phyloP scores from a whole-genome alignment of 2,113 vertebrate species.

The Clarias macrocephalus region DNA sequence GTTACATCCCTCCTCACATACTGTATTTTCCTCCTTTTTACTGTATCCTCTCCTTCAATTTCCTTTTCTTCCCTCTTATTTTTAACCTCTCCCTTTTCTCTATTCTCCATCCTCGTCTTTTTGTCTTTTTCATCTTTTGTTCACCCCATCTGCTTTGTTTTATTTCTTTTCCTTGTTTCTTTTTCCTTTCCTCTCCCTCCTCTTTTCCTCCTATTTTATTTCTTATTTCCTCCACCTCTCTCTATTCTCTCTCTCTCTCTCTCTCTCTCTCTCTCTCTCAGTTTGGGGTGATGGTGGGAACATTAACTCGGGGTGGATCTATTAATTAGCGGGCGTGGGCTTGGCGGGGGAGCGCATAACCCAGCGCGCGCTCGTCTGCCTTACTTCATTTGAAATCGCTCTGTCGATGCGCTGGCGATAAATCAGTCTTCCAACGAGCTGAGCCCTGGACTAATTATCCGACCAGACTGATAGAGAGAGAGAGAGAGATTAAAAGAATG shows the following conservation, averaged over 20 bases:
- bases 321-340: conserved; percentile 64
- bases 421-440: conserved; percentile 78
- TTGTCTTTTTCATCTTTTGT: neutral
- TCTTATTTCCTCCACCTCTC: neutral
- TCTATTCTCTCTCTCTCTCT: conserved; percentile 53
- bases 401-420: conserved; percentile 98
- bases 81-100: neutral
- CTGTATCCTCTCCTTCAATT: neutral
- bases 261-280: conserved; percentile 31
- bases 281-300: conserved; percentile 42
- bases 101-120: neutral
- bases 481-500: neutral
- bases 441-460: conserved; percentile 91
- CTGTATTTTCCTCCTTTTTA: neutral
- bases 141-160: neutral
- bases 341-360: conserved; percentile 83
- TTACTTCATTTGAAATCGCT: conserved; percentile 98
- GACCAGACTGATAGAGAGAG: conserved; percentile 75
- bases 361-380: conserved; percentile 89
- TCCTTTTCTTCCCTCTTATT: neutral
- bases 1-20: neutral
- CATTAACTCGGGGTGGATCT: conserved; percentile 52
- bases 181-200: neutral
- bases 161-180: conserved; percentile 37
- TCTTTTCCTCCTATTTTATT: neutral